These are phyloP conservation scores for Gymnobelideus leadbeateri DNA, from an alignment of 2,113 vertebrate genomes.

Conservation along the genomic window DNA sequence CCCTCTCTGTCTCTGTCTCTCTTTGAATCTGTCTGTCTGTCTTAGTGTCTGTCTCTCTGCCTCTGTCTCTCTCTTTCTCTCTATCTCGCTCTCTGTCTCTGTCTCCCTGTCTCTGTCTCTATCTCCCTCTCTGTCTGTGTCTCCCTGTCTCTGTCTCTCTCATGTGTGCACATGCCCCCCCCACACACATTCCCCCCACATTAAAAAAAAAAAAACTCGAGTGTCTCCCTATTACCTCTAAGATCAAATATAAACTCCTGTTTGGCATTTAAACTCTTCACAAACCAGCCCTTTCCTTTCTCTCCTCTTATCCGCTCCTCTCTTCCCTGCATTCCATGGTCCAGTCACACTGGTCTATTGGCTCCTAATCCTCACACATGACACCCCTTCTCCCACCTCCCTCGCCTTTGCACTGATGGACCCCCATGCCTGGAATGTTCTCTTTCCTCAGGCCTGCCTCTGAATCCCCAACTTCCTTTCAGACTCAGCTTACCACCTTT, in stretches of 20 bases:
- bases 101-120: too few relatives aligned
- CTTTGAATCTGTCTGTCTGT: too few relatives aligned
- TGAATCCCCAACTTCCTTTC: neutral
- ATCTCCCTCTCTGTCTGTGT: too few relatives aligned
- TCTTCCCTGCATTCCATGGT: too few relatives aligned
- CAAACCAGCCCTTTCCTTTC: too few relatives aligned
- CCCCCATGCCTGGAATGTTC: neutral
- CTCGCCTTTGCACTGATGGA: neutral
- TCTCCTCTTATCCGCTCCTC: too few relatives aligned
- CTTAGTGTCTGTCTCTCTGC: neutral
- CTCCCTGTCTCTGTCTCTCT: neutral
- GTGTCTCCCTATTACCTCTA: neutral
- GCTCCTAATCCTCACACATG: neutral
- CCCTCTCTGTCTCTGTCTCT: neutral
- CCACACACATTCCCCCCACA: neutral
- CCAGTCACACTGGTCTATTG: neutral
- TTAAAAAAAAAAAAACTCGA: neutral
- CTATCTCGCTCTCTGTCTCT: neutral
- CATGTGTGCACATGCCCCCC: too few relatives aligned
- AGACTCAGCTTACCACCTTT: neutral
- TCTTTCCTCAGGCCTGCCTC: neutral
- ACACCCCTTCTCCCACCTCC: neutral
- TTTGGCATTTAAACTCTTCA: neutral
- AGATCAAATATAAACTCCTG: neutral
- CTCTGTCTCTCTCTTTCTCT: neutral